Base-by-base conservation (phyloP, 2,888 invertebrate species). In the Drosophila hamatofila region DNA sequence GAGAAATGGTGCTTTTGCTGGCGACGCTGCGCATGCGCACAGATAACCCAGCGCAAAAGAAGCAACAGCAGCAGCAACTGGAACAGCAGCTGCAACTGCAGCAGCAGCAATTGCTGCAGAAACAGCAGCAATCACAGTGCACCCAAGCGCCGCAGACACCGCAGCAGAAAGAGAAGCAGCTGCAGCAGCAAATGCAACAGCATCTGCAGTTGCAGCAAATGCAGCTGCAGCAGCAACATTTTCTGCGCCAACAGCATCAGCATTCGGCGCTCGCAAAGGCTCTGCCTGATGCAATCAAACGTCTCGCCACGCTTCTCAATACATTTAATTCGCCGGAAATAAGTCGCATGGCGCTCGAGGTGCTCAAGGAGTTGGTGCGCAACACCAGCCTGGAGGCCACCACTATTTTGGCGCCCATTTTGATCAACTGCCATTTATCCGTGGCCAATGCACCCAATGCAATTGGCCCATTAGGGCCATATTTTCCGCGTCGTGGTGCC, bases 301-400 rank as follows among this genome's bases (percentile, higher is more conserved):
- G 98, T 71, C 93, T 98, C 75, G 96, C 98, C 37, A 97, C 97
- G 0, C 94, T 98, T 78, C 94, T 98, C 60, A 98, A 98, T 91
- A 96, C 97, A 16, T 98, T 97, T 91, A 97, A 97, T 90, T 97
- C 97, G 41, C 95, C 96, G 6, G 97, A 98, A 83, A 95, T 98
- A 92, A 94, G 98, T 72, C 95, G 95, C 72, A 94, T 96, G 54
- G 96, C 97, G 59, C 94, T 98, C 79, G 96, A 97, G 95, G 94
- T 93, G 83, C 90, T 91, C 7, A 92, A 92, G 69, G 92, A 93
- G 72, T 72, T 93, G 54, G 91, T 93, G 39, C 91, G 93, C 8
- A 93, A 93, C 83, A 89, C 92, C 7, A 92, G 91, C 80, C 80
- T 93, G 51, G 92, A 93, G 70, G 87, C 93, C 16, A 95, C 97